Conservation (phyloP, 2,888 invertebrate species). For the Rhamnusium bicolor region DNA sequence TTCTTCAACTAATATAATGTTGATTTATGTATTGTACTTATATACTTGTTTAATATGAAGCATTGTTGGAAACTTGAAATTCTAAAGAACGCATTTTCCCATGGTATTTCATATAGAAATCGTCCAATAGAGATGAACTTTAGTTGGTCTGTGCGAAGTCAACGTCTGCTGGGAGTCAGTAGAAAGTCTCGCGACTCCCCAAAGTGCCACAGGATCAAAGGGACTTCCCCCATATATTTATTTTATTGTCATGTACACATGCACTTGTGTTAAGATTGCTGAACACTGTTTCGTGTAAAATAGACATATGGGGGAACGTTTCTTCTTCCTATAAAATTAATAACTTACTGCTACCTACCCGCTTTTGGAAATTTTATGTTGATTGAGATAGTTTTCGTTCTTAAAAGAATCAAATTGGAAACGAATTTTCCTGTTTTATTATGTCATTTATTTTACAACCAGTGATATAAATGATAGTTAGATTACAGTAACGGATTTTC, state of each 20-base stretch:
- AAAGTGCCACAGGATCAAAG: constrained; percentile 67
- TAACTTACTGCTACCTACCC: constrained; percentile 55
- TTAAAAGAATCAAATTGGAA: neutral
- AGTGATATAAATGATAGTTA: neutral
- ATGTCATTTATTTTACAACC: neutral
- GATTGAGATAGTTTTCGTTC: constrained; percentile 37
- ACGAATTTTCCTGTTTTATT: neutral
- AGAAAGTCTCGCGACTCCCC: constrained; percentile 61
- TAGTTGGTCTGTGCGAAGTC: constrained; percentile 55
- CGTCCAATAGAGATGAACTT: constrained; percentile 57
- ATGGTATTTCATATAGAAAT: constrained; percentile 53
- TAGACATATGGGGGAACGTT: constrained; percentile 52
- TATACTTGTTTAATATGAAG: constrained; percentile 16
- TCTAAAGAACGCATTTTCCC: constrained; percentile 32
- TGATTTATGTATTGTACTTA: constrained; percentile 2
- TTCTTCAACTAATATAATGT: too few relatives aligned
- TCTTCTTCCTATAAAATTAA: constrained; percentile 59
- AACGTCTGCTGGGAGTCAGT: constrained; percentile 55
- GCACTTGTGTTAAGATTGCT: constrained; percentile 69
- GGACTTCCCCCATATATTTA: constrained; percentile 68
- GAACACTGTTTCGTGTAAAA: constrained; percentile 60
- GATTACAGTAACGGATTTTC: neutral
- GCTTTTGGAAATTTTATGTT: constrained; percentile 51
- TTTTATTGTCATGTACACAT: constrained; percentile 70
- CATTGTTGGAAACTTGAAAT: constrained; percentile 34